Evolutionary conservation across 1,140 invertebrate genomes (phyloP).

Genomic region (Pygmarrhopalites habei): DNA sequence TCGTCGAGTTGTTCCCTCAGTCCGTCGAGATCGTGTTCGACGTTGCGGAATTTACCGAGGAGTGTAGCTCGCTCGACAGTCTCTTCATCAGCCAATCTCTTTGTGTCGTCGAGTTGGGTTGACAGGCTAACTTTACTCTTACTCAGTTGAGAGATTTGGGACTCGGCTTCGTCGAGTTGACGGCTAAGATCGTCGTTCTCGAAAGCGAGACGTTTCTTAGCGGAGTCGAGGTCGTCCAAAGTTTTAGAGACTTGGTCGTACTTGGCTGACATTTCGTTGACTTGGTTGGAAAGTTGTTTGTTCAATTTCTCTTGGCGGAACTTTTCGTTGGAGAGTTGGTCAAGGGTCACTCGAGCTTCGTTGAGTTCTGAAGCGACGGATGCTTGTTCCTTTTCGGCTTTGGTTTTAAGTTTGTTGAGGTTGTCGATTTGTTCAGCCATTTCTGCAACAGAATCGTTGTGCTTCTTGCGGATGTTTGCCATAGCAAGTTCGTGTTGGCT

Average conservation of each 20-base stretch:
- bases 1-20: slow-evolving; percentile 90
- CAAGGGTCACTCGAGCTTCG: slow-evolving; percentile 78
- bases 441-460: slow-evolving; percentile 96
- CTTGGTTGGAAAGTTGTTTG: slow-evolving; percentile 88
- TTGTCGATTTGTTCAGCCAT: too few species aligned
- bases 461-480: slow-evolving; percentile 94
- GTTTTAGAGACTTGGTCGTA: slow-evolving; percentile 92
- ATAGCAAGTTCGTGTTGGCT: slow-evolving; percentile 96
- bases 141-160: slow-evolving; percentile 87
- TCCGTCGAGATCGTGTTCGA: slow-evolving; percentile 95
- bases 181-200: slow-evolving; percentile 92
- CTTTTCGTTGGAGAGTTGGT: slow-evolving; percentile 87
- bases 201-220: slow-evolving; percentile 92
- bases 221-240: slow-evolving; percentile 79
- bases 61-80: slow-evolving; percentile 84
- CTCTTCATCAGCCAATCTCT: slow-evolving; percentile 94
- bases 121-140: slow-evolving; percentile 95
- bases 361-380: slow-evolving; percentile 85
- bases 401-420: slow-evolving; percentile 98
- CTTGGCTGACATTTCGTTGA: slow-evolving; percentile 90
- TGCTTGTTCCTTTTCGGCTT: slow-evolving; percentile 81
- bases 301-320: slow-evolving; percentile 93
- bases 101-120: slow-evolving; percentile 75
- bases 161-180: slow-evolving; percentile 95
- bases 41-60: slow-evolving; percentile 91